Evolutionary conservation across 2,113 vertebrate genomes (phyloP).

Genomic region (Pholis gunnellus): DNA sequence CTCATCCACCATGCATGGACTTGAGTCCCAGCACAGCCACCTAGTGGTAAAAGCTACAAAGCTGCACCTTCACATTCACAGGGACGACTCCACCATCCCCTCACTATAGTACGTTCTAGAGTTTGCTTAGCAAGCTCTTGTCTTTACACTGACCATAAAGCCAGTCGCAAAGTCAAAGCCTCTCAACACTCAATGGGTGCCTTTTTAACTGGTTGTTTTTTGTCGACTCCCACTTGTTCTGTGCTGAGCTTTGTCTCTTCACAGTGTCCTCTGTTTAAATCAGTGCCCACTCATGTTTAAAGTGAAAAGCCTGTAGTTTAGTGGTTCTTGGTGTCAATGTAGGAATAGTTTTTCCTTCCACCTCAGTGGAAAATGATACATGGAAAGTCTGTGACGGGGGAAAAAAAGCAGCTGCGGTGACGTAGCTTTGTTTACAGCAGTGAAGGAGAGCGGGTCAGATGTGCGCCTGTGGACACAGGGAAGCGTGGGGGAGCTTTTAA

Average conservation of each 20-base stretch:
- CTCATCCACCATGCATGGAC: constrained; percentile 10
- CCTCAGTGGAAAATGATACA: not conserved
- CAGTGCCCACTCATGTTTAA: constrained; percentile 1
- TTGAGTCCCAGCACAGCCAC: constrained; percentile 44
- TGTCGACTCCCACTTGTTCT: constrained; percentile 41
- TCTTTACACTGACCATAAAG: constrained; percentile 64
- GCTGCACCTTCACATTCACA: constrained; percentile 18
- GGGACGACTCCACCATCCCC: not conserved
- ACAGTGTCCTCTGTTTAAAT: constrained; percentile 34
- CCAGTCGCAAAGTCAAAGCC: constrained; percentile 61
- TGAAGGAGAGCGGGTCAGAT: constrained; percentile 7
- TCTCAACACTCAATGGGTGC: constrained; percentile 44
- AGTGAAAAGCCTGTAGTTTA: not conserved
- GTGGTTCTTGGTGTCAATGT: not conserved
- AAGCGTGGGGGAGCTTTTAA: constrained; percentile 33
- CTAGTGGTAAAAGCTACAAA: constrained; percentile 38
- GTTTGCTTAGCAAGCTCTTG: constrained; percentile 57
- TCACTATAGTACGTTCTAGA: constrained; percentile 72
- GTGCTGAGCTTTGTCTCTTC: constrained; percentile 51
- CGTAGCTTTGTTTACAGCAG: constrained; percentile 50
- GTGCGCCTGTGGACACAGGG: constrained; percentile 39
- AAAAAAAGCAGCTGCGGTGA: constrained; percentile 47
- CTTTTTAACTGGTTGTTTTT: constrained; percentile 47
- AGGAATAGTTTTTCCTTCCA: not conserved
- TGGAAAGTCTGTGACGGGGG: constrained; percentile 1